phyloP scores from a whole-genome alignment of 2,797 vertebrate genomes.

The Hylomyscus alleni region DNA sequence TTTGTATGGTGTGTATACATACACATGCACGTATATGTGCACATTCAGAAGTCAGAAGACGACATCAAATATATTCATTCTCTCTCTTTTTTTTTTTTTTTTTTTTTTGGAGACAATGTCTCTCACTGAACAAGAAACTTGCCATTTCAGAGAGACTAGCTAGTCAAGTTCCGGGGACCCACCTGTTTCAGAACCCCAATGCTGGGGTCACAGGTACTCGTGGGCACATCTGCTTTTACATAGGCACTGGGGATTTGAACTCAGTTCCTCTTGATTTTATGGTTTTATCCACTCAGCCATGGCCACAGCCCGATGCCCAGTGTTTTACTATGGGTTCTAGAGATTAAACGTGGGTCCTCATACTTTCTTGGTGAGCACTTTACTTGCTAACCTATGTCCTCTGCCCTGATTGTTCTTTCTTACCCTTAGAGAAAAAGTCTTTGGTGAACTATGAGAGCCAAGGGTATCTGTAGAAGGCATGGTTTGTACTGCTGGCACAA shows the following conservation, averaged over 20 bases:
- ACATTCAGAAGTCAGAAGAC: not conserved
- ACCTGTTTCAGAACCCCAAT: not conserved
- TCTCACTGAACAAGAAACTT: not conserved
- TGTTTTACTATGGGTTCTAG: not conserved
- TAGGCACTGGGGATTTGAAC: not conserved
- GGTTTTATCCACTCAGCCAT: not conserved
- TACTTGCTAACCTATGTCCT: too few species aligned
- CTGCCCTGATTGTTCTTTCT: not conserved
- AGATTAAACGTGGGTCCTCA: not conserved
- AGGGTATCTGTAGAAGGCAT: not conserved
- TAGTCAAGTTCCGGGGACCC: not conserved
- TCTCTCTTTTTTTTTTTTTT: not conserved
- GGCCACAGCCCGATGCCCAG: not conserved
- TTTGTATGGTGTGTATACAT: not conserved
- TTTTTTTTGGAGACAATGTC: not conserved
- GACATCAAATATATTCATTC: not conserved
- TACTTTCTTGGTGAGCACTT: not conserved
- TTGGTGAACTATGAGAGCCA: slow-evolving; percentile 21
- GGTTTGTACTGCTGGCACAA: not conserved
- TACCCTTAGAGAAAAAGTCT: not conserved
- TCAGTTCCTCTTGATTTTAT: not conserved
- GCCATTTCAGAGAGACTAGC: not conserved
- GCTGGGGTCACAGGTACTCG: not conserved
- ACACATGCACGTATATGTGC: too few species aligned
- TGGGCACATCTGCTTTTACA: not conserved